These are phyloP conservation scores for Chrysina gloriosa DNA, from an alignment of 2,888 invertebrate genomes.

Conservation along the genomic window DNA sequence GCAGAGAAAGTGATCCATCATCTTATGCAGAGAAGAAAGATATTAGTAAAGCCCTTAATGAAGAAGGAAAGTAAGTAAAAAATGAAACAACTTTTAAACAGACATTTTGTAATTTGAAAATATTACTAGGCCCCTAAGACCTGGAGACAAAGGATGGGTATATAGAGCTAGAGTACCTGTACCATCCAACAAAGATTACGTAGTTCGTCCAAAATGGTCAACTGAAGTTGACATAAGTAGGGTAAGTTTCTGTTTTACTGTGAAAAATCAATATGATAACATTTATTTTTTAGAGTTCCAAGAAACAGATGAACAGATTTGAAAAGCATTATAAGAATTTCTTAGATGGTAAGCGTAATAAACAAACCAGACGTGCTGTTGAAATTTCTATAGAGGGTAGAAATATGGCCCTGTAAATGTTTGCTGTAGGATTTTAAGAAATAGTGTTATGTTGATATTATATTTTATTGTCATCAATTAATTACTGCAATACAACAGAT, in stretches of 20 bases:
- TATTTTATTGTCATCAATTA: slow-evolving; percentile 17
- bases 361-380: slow-evolving; percentile 86
- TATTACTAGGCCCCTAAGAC: slow-evolving; percentile 77
- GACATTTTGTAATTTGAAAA: not conserved
- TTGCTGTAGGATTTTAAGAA: not conserved
- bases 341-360: slow-evolving; percentile 84
- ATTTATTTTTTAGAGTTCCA: slow-evolving; percentile 69
- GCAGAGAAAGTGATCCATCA: slow-evolving; percentile 66
- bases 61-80: slow-evolving; percentile 69
- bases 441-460: slow-evolving; percentile 24
- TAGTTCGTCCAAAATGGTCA: slow-evolving; percentile 92
- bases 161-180: slow-evolving; percentile 93
- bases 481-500: not conserved
- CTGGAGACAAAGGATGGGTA: slow-evolving; percentile 97
- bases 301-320: slow-evolving; percentile 89
- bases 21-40: slow-evolving; percentile 67
- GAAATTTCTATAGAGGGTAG: slow-evolving; percentile 96
- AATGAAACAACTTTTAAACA: not conserved
- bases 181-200: slow-evolving; percentile 97
- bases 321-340: slow-evolving; percentile 94
- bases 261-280: not conserved
- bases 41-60: slow-evolving; percentile 72
- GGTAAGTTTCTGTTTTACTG: slow-evolving; percentile 66
- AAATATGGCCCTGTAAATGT: slow-evolving; percentile 88
- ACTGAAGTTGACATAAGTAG: slow-evolving; percentile 87